Evolutionary conservation across 2,888 invertebrate genomes (phyloP).

Genomic region (Villa cingulata): DNA sequence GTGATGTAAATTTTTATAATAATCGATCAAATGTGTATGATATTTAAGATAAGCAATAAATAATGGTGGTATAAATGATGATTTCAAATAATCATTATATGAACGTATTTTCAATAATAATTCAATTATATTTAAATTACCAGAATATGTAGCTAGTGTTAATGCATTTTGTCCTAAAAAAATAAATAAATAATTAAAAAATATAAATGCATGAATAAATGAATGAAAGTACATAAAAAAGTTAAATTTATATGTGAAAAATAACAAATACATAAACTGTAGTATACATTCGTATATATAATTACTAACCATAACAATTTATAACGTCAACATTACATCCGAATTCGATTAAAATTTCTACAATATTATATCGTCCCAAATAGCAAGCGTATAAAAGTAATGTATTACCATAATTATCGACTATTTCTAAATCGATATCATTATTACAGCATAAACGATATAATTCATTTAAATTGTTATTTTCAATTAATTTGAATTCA

Average conservation of each 20-base stretch:
- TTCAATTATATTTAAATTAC: slow-evolving; percentile 19
- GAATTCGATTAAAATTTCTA: slow-evolving; percentile 20
- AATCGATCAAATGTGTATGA: slow-evolving; percentile 21
- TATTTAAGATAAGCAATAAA: slow-evolving; percentile 27
- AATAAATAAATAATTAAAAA: too few species aligned
- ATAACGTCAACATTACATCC: slow-evolving; percentile 25
- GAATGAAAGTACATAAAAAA: too few species aligned
- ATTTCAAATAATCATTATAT: slow-evolving; percentile 28
- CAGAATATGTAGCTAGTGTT: slow-evolving; percentile 28
- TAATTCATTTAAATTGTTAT: neutral
- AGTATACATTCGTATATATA: too few species aligned
- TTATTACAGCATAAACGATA: neutral
- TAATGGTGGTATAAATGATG: slow-evolving; percentile 29
- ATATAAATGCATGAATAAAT: too few species aligned
- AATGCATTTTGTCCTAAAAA: slow-evolving; percentile 30
- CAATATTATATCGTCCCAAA: slow-evolving; percentile 23
- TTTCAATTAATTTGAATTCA: neutral
- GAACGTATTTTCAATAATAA: slow-evolving; percentile 23
- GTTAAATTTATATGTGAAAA: too few species aligned
- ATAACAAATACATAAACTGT: too few species aligned
- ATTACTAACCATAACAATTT: slow-evolving; percentile 27
- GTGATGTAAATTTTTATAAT: slow-evolving; percentile 13
- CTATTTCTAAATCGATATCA: slow-evolving; percentile 19
- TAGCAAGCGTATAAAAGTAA: slow-evolving; percentile 30
- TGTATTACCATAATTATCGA: slow-evolving; percentile 31